Evolutionary conservation across 1,140 invertebrate genomes (phyloP), one percentile per base, ranked within the genome.

Genomic region (Pachypeltis micranthus): DNA sequence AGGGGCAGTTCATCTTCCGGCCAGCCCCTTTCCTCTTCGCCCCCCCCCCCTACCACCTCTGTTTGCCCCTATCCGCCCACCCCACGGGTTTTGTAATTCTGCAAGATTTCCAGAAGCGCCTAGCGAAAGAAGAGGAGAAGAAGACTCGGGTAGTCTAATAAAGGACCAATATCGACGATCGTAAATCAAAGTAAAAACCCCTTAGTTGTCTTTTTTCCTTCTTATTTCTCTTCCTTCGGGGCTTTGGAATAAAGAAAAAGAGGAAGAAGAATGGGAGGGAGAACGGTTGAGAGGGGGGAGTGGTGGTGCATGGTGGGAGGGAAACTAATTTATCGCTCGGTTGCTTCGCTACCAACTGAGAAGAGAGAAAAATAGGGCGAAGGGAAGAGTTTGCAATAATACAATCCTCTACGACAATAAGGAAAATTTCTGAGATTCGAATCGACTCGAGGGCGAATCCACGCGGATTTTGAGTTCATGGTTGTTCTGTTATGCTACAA

Each of bases 101-200:
- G 47, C 47, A 21, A 51, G 47, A 51, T 51, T 51, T 51, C 19
- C 47, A 7, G 47, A 51, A 51, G 47, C 7, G 47, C 47, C 23
- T 4, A 21, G 21, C 21, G 19, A 21, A 51, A 21, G 10, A 10
- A 16, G 47, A 21, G 47, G 10, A 7, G 47, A 51, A 7, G 47
- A 21, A 21, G 47, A n/a, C 28, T 31, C 28, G 12, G 57, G 25
- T 16, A 16, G 16, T 59, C 57, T 59, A 59, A 59, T 29, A 59
- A 59, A 59, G 25, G 57, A 31, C 57, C 57, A 59, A 59, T 59
- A 59, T 59, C 57, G 57, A 59, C 28, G 57, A n/a, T n/a, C 28
- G 25, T 59, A 59, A 59, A 59, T 59, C 57, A 59, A 59, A 59
- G 57, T 59, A 59, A 59, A n/a, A 59, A 59, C 57, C 57, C 57